Conservation (phyloP, 2,888 invertebrate species). For the Matsumyia berberina region DNA sequence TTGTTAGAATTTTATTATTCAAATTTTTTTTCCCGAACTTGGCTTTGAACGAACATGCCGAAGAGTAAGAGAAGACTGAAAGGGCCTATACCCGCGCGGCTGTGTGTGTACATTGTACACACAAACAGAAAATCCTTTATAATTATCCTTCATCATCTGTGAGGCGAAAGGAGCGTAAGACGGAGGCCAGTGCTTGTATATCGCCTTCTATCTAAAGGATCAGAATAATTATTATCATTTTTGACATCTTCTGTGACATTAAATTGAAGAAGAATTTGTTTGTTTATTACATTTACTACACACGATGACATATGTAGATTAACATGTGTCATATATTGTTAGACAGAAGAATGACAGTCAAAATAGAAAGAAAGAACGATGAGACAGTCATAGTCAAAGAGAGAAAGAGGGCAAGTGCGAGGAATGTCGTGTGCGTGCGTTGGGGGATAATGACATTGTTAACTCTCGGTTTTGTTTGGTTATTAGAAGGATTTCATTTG, state of each 20-base stretch:
- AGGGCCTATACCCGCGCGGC: not conserved
- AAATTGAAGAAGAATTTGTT: conserved; percentile 47
- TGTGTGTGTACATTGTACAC: conserved; percentile 3
- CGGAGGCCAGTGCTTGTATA: not conserved
- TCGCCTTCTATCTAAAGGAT: conserved; percentile 9
- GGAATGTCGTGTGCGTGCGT: conserved; percentile 9
- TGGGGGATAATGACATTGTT: conserved; percentile 48
- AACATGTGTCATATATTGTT: conserved; percentile 41
- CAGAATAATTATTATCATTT: conserved; percentile 40
- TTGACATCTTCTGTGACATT: conserved; percentile 42
- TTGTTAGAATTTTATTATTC: conserved; percentile 65
- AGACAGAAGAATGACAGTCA: not conserved
- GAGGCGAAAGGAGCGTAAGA: not conserved
- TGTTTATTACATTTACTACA: conserved; percentile 23
- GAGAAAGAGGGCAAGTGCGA: not conserved
- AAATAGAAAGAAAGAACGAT: not conserved
- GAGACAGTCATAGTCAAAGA: not conserved
- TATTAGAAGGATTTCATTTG: conserved; percentile 51
- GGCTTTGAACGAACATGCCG: conserved; percentile 43
- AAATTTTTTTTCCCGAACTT: conserved; percentile 49
- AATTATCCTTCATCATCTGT: conserved; percentile 19
- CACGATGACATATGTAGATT: conserved; percentile 12
- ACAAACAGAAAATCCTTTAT: conserved; percentile 44
- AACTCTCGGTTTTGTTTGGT: conserved; percentile 50
- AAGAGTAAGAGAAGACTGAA: not conserved